Conservation (phyloP, 2,888 invertebrate genomes). For the Halictus ligatus region DNA sequence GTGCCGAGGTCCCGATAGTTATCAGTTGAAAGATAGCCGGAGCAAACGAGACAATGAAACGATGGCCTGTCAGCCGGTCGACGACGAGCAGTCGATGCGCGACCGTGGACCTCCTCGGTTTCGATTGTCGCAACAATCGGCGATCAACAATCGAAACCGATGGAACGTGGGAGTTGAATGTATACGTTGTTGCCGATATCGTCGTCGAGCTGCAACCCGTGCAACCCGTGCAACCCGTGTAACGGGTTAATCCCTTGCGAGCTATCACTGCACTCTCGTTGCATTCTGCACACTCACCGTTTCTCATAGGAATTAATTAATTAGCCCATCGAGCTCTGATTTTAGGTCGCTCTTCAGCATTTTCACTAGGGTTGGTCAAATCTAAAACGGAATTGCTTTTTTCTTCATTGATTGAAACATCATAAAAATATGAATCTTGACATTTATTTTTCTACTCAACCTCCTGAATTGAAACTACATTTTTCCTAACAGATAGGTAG, state of each 20-base stretch:
- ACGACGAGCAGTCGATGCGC: neutral
- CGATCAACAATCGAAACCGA: neutral
- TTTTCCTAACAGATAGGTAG: too few relatives aligned
- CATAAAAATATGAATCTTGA: too few relatives aligned
- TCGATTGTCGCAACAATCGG: neutral
- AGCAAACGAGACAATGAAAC: slow-evolving; percentile 15
- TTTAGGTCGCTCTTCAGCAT: neutral
- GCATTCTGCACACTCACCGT: neutral
- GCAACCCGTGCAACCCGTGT: neutral
- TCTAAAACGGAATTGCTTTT: too few relatives aligned
- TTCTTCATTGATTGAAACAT: too few relatives aligned
- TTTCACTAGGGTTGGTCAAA: neutral
- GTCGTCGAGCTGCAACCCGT: neutral
- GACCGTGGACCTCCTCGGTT: neutral
- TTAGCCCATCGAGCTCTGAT: neutral
- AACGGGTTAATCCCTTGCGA: neutral
- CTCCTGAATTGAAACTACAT: too few relatives aligned
- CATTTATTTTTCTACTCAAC: too few relatives aligned
- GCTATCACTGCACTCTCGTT: neutral
- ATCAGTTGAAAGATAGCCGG: slow-evolving; percentile 4
- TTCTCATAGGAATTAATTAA: neutral
- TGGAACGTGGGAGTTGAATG: neutral
- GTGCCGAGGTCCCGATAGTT: neutral
- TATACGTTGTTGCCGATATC: neutral
- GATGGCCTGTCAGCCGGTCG: slow-evolving; percentile 5